Evolutionary conservation across 2,113 vertebrate genomes (phyloP), one percentile per base, ranked within the genome.

Genomic region (Phocoena phocoena): DNA sequence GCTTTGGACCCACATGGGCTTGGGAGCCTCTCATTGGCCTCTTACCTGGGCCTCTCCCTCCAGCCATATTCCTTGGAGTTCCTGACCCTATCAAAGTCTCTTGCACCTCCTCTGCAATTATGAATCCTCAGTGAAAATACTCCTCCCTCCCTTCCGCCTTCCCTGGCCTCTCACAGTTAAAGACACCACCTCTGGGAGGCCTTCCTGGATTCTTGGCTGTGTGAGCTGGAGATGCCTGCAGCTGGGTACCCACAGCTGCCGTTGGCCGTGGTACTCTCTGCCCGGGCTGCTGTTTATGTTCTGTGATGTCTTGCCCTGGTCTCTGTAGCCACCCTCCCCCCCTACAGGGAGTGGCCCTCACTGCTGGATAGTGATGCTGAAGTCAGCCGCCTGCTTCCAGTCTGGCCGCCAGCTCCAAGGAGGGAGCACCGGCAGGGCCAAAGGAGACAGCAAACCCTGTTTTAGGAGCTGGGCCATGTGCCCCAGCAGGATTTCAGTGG

Each of bases 251-350:
- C 26, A 28, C 14, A 5, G 23, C 11, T 63, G 14, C 36, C 21
- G 6, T 14, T 9, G 2, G 77, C 23, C 5, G 0, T 28, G 2
- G 23, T 1, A 8, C 5, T 55, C 13, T 14, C 33, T 31, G 8
- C 8, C 28, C 2, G 44, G 25, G n/a, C 18, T 90, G 62, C 23
- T 8, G 1, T 76, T 73, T 36, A 50, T 28, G 25, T 33, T 68
- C 9, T 55, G 14, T 82, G 33, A 0, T 2, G 5, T 28, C 28
- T 93, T 15, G 23, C 23, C 31, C 74, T 33, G 5, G 55, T 58
- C 26, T 91, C 55, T 53, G 53, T 53, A 53, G 53, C 5, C 1
- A 5, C 14, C 50, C 50, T 1, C 14, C 50, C 50, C 14, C 3
- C 1, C 50, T 4, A 15, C 53, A 65, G 9, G 21, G 17, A 65